Conservation (phyloP, 1,140 invertebrate genomes). For the Orchesella cincta region DNA sequence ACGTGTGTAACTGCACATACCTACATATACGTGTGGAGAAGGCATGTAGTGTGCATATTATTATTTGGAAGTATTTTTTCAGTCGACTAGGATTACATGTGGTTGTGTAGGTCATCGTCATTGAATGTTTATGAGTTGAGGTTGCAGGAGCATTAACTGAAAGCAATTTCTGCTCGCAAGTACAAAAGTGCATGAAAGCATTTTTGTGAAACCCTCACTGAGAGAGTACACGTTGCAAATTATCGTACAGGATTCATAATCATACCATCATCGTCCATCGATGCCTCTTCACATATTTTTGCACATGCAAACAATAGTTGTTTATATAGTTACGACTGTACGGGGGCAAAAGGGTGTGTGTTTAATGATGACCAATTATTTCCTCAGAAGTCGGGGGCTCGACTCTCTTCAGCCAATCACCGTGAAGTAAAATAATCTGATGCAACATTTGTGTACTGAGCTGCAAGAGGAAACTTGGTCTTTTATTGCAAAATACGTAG, state of each 20-base stretch:
- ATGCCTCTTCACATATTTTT: neutral
- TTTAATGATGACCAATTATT: constrained; percentile 26
- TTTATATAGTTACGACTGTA: neutral
- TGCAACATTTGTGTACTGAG: constrained; percentile 8
- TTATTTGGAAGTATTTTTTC: no score
- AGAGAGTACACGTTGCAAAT: no score
- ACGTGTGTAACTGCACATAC: no score
- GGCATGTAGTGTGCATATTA: no score
- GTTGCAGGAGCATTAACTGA: no score
- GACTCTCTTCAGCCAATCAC: neutral
- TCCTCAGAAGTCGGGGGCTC: neutral
- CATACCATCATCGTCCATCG: neutral
- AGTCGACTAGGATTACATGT: neutral
- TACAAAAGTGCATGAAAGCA: no score
- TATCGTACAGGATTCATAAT: no score
- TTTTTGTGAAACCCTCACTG: no score
- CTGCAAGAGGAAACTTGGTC: neutral
- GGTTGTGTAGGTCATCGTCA: constrained; percentile 5
- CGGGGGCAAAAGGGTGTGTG: neutral
- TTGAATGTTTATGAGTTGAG: neutral
- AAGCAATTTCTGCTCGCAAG: no score
- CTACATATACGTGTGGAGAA: neutral
- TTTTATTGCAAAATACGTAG: constrained; percentile 3
- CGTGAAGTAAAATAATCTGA: neutral
- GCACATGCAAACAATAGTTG: neutral